phyloP scores from a whole-genome alignment of 2,888 invertebrate species.

The Uloborus plumipes region DNA sequence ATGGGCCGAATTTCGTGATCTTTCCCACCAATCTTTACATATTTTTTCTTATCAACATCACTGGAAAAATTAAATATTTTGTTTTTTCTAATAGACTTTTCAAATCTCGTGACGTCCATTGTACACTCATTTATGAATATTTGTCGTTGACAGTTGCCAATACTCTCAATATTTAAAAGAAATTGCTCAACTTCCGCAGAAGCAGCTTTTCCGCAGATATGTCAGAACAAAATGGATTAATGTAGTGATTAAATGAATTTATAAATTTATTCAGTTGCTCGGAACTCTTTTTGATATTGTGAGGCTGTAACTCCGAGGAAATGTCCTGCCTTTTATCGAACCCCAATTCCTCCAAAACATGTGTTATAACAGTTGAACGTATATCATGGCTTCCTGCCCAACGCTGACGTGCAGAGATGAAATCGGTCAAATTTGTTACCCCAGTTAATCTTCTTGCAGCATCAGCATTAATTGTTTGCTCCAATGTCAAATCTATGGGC shows the following conservation, averaged over 20 bases:
- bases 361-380: neutral
- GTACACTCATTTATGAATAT: neutral
- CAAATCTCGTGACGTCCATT: neutral
- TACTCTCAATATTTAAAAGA: neutral
- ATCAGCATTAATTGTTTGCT: constrained; percentile 1
- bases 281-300: neutral
- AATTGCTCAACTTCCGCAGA: neutral
- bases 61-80: too few relatives aligned
- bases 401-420: neutral
- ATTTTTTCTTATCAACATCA: too few relatives aligned
- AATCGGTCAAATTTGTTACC: too few relatives aligned
- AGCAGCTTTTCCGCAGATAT: neutral
- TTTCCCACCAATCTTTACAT: too few relatives aligned
- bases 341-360: neutral
- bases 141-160: neutral
- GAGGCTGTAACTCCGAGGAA: neutral
- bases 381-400: neutral
- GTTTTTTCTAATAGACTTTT: too few relatives aligned
- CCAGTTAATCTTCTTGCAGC: neutral
- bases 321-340: neutral
- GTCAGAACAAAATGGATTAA: neutral
- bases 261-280: neutral
- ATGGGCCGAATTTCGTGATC: too few relatives aligned
- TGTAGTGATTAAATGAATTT: neutral
- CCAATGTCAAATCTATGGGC: neutral